phyloP scores from a whole-genome alignment of 2,888 invertebrate species.

The Melanostoma scalare region DNA sequence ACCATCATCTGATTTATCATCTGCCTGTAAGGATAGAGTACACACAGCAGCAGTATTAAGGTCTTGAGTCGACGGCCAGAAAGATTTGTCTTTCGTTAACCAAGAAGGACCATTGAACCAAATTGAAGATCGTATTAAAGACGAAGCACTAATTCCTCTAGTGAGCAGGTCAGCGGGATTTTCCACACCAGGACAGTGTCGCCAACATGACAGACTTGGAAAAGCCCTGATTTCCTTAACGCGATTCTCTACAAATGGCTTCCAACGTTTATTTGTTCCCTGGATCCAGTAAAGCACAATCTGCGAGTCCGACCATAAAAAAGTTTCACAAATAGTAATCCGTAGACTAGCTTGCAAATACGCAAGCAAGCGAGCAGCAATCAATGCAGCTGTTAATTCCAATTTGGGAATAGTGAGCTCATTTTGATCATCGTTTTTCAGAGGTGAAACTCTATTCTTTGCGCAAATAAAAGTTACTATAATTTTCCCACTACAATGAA shows the following conservation, averaged over 20 bases:
- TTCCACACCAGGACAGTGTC: constrained; percentile 11
- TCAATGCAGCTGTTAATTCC: too few relatives aligned
- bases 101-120: not conserved
- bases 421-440: constrained; percentile 15
- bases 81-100: too few relatives aligned
- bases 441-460: constrained; percentile 29
- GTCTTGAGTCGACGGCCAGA: too few relatives aligned
- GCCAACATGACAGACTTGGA: too few relatives aligned
- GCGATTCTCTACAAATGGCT: constrained; percentile 31
- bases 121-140: not conserved
- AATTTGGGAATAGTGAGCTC: constrained; percentile 24
- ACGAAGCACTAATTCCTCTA: not conserved
- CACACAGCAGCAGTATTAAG: too few relatives aligned
- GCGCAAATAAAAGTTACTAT: constrained; percentile 28
- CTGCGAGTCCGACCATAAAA: constrained; percentile 34
- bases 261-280: constrained; percentile 24
- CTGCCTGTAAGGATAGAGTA: too few relatives aligned
- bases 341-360: too few relatives aligned
- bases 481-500: constrained; percentile 2
- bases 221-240: constrained; percentile 11
- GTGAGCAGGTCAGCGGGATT: constrained; percentile 10
- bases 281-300: constrained; percentile 31
- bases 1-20: too few relatives aligned
- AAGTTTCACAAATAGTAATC: too few relatives aligned
- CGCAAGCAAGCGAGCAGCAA: too few relatives aligned